phyloP scores from a whole-genome alignment of 2,113 vertebrate species.

The Heterocephalus glaber region DNA sequence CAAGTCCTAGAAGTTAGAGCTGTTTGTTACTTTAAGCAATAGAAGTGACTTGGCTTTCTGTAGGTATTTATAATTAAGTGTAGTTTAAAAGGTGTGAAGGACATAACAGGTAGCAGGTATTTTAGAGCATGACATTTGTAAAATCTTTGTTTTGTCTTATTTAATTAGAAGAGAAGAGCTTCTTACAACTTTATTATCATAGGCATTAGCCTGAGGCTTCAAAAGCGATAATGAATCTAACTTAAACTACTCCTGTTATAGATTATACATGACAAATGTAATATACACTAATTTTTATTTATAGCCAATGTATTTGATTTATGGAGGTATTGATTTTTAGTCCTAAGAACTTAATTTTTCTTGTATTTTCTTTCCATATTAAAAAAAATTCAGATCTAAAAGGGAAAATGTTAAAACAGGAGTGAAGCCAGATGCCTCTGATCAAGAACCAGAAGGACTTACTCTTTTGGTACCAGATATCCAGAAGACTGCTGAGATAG shows the following conservation, averaged over 20 bases:
- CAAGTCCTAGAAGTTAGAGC: not conserved
- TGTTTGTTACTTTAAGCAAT: not conserved
- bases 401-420: constrained; percentile 97
- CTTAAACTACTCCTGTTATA: not conserved
- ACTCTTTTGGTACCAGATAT: constrained; percentile 98
- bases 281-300: not conserved
- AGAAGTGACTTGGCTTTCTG: not conserved
- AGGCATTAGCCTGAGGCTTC: not conserved
- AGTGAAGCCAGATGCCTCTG: constrained; percentile 93
- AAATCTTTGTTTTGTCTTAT: not conserved
- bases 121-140: constrained; percentile 8
- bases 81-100: constrained; percentile 49
- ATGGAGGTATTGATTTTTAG: not conserved
- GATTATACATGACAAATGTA: not conserved
- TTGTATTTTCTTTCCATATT: constrained; percentile 44
- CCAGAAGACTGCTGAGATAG: constrained; percentile 97
- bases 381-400: constrained; percentile 90
- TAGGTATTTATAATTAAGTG: constrained; percentile 19
- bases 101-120: not conserved
- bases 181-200: not conserved
- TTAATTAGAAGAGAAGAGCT: constrained; percentile 5
- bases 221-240: constrained; percentile 24
- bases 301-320: not conserved
- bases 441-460: constrained; percentile 97
- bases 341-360: constrained; percentile 37